Evolutionary conservation across 1,140 invertebrate genomes (phyloP).

Genomic region (Frieseomelitta varia): DNA sequence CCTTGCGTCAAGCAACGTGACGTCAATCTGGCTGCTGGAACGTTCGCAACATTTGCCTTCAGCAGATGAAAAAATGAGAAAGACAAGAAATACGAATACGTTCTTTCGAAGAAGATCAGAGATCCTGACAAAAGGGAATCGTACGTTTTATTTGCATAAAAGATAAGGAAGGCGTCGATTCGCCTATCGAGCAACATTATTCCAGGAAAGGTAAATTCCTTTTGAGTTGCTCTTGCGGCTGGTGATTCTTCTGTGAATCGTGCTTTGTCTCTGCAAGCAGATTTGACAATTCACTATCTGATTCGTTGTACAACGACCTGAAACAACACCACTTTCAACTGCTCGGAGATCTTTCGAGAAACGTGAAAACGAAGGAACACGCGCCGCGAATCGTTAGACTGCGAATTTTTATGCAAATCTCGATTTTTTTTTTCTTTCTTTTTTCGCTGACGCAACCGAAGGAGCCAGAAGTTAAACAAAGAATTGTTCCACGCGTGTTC

Average conservation of each 20-base stretch:
- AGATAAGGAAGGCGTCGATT: constrained; percentile 14
- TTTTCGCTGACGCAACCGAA: too few relatives aligned
- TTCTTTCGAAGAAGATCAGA: constrained; percentile 1
- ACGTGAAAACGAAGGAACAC: neutral
- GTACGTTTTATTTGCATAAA: constrained; percentile 1
- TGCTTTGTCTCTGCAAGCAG: neutral
- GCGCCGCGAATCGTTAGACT: neutral
- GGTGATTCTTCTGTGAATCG: neutral
- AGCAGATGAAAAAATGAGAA: neutral
- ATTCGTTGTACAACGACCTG: neutral
- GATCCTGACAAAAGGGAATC: neutral
- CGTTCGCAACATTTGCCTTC: constrained; percentile 3
- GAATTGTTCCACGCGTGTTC: too few relatives aligned
- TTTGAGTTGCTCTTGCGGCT: neutral
- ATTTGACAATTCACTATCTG: neutral
- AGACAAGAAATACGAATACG: neutral
- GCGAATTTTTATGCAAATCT: too few relatives aligned
- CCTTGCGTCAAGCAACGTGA: constrained; percentile 47
- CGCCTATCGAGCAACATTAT: neutral
- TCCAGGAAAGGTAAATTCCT: neutral
- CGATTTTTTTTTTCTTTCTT: too few relatives aligned
- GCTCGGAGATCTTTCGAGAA: neutral
- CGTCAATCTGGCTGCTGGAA: constrained; percentile 54
- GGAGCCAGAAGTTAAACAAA: too few relatives aligned
- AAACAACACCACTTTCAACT: neutral